Conservation (phyloP, 92 coral and sea anemone species). For the Meandrina meandrites region DNA sequence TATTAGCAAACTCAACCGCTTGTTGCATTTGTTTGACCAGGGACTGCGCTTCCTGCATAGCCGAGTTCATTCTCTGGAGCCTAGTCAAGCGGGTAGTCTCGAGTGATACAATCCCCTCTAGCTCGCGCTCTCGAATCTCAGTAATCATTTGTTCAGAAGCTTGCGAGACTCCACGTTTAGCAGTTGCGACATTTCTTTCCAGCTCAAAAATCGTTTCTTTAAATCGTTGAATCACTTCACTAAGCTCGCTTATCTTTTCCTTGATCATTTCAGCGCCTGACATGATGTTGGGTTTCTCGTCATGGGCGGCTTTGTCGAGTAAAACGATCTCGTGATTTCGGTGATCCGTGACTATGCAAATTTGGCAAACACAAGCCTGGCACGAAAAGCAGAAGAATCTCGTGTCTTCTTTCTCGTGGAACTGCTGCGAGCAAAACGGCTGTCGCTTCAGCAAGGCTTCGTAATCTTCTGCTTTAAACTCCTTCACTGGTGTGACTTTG, state of each 20-base stretch:
- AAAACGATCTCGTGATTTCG: not conserved
- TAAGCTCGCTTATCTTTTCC: not conserved
- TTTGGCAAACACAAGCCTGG: slow-evolving; percentile 19
- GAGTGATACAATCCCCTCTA: not conserved
- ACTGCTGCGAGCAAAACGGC: slow-evolving; percentile 7
- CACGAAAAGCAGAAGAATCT: slow-evolving; percentile 7
- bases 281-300: not conserved
- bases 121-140: not conserved
- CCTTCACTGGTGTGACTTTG: slow-evolving; percentile 17
- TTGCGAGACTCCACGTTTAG: slow-evolving; percentile 3
- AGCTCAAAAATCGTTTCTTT: no score
- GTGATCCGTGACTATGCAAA: slow-evolving; percentile 5
- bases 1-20: not conserved
- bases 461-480: slow-evolving; percentile 23
- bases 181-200: not conserved
- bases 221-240: not conserved
- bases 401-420: slow-evolving; percentile 2
- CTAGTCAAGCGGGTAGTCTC: not conserved
- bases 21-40: not conserved
- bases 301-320: slow-evolving; percentile 10
- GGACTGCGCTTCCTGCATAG: not conserved
- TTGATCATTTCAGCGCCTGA: not conserved
- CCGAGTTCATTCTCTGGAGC: not conserved
- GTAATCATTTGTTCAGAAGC: not conserved
- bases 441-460: slow-evolving; percentile 4